Conservation (phyloP, 1,140 invertebrate genomes). For the Euwallacea fornicatus region DNA sequence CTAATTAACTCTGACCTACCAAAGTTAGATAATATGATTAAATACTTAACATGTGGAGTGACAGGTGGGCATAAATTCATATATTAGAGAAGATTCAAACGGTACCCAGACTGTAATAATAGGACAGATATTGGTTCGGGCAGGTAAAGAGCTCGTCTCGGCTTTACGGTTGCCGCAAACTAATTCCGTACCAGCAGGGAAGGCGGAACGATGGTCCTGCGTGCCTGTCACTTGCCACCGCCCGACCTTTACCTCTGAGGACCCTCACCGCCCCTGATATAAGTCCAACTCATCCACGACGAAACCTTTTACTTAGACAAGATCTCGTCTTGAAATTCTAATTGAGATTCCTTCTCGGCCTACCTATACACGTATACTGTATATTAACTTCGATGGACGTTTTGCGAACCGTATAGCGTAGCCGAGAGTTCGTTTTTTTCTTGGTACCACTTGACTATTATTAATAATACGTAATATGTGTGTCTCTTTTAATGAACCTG, state of each 20-base stretch:
- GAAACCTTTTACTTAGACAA: slow-evolving; percentile 47
- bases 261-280: slow-evolving; percentile 47
- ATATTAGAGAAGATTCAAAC: slow-evolving; percentile 1
- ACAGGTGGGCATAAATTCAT: not conserved
- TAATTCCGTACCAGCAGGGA: slow-evolving; percentile 48
- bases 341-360: slow-evolving; percentile 50
- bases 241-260: slow-evolving; percentile 47
- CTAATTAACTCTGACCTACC: too few relatives aligned
- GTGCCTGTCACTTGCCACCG: slow-evolving; percentile 51
- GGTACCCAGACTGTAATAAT: slow-evolving; percentile 5
- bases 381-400: slow-evolving; percentile 22
- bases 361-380: slow-evolving; percentile 22
- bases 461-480: too few relatives aligned
- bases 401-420: slow-evolving; percentile 12
- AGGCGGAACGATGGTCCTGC: slow-evolving; percentile 48
- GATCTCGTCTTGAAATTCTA: slow-evolving; percentile 49
- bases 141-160: slow-evolving; percentile 42
- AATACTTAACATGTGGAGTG: not conserved
- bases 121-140: slow-evolving; percentile 34
- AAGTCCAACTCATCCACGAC: slow-evolving; percentile 43
- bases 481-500: too few relatives aligned
- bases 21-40: too few relatives aligned
- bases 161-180: slow-evolving; percentile 48
- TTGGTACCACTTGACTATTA: slow-evolving; percentile 4
- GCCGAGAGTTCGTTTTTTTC: not conserved